phyloP scores from a whole-genome alignment of 2,113 vertebrate species.

The Austrofundulus limnaeus region DNA sequence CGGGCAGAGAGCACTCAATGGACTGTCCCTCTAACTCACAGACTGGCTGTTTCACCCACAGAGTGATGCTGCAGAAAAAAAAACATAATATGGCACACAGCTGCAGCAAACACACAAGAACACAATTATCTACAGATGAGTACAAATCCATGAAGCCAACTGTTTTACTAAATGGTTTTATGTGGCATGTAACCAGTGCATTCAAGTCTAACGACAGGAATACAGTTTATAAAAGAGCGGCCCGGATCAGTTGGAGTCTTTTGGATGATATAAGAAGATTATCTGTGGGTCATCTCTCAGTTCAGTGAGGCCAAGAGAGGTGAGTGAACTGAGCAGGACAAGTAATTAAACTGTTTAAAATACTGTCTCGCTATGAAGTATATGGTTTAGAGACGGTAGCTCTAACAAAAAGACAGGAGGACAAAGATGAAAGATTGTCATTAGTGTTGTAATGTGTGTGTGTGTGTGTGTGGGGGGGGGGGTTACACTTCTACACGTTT shows the following conservation, averaged over 20 bases:
- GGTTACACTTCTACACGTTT: no score
- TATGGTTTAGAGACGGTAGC: no score
- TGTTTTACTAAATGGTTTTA: slow-evolving; percentile 19
- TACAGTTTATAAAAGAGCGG: slow-evolving; percentile 1
- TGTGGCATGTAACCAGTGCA: slow-evolving; percentile 7
- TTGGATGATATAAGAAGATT: slow-evolving; percentile 34
- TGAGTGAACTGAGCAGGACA: not conserved
- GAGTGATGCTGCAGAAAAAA: slow-evolving; percentile 32
- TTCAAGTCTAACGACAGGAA: no score
- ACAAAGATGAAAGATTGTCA: no score
- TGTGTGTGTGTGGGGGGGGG: no score
- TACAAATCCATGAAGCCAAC: slow-evolving; percentile 22
- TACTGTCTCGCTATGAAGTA: not conserved
- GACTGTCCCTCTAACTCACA: slow-evolving; percentile 55
- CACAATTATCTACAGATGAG: not conserved
- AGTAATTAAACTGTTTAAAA: slow-evolving; percentile 1
- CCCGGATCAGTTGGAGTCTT: slow-evolving; percentile 8
- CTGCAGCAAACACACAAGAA: slow-evolving; percentile 9
- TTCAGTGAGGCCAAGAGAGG: not conserved
- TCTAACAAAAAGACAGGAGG: no score
- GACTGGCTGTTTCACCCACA: slow-evolving; percentile 33
- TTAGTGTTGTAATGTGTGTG: no score
- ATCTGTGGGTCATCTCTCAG: slow-evolving; percentile 39
- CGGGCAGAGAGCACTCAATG: slow-evolving; percentile 49
- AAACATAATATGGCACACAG: not conserved